Conservation (phyloP, 2,113 vertebrate species). For the Phyllostomus hastatus region DNA sequence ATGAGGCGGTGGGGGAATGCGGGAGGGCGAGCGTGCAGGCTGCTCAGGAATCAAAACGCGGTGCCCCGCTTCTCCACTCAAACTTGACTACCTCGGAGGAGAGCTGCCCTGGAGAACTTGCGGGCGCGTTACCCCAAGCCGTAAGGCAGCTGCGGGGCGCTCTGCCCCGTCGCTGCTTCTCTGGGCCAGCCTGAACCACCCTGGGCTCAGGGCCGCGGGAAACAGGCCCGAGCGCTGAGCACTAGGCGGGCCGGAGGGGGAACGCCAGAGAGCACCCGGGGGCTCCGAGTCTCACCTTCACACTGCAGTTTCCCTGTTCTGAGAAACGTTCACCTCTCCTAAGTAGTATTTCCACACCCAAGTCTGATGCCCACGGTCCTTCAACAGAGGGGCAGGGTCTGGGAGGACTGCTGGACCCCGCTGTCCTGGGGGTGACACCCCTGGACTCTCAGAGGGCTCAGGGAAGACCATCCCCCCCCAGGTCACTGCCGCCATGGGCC, state of each 20-base stretch:
- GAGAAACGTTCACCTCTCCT: slow-evolving; percentile 3
- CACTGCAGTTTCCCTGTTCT: background rate
- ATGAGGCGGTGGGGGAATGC: background rate
- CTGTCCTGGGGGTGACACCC: background rate
- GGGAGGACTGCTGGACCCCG: background rate
- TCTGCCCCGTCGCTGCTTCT: background rate
- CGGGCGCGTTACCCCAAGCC: background rate
- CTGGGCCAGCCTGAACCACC: background rate
- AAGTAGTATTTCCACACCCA: background rate
- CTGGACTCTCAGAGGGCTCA: background rate
- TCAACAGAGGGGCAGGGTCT: background rate
- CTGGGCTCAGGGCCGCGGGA: background rate
- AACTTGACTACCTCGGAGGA: slow-evolving; percentile 29
- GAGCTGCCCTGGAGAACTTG: slow-evolving; percentile 19
- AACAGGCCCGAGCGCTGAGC: background rate
- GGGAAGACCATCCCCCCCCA: background rate
- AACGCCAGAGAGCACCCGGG: background rate
- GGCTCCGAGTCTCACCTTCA: background rate
- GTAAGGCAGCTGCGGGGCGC: background rate
- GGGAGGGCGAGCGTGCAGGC: background rate
- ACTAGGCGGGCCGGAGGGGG: background rate
- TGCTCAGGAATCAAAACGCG: slow-evolving; percentile 48
- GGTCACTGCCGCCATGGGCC: background rate
- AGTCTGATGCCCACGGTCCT: background rate
- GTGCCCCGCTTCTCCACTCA: slow-evolving; percentile 13